Evolutionary conservation across 92 coral and sea anemone genomes (phyloP).

Genomic region (Epizoanthus fatuus): DNA sequence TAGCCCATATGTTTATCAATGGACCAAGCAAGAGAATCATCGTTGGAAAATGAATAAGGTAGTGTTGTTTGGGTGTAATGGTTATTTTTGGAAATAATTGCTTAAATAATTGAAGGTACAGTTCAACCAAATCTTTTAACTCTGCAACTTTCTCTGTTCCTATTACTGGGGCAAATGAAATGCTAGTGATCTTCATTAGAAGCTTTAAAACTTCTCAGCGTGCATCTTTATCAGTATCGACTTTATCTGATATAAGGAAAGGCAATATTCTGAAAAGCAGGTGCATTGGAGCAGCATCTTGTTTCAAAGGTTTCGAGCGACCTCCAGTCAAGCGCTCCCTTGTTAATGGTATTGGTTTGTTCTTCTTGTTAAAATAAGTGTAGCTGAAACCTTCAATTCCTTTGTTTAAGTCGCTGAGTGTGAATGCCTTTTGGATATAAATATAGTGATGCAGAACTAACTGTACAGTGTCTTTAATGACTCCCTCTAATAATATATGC

Average conservation of each 20-base stretch:
- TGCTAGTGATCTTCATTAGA: conserved; percentile 25
- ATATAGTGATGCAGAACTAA: not conserved
- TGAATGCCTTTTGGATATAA: not conserved
- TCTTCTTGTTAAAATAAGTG: not conserved
- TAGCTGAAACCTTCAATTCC: not conserved
- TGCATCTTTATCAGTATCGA: conserved; percentile 6
- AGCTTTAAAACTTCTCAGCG: conserved; percentile 40
- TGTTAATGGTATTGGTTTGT: conserved; percentile 1
- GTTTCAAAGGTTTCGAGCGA: not conserved
- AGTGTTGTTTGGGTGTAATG: conserved; percentile 51
- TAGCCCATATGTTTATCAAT: conserved; percentile 52
- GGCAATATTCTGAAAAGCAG: conserved; percentile 43
- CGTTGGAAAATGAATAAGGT: conserved; percentile 46
- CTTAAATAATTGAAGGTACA: conserved; percentile 32
- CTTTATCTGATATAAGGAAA: conserved; percentile 15
- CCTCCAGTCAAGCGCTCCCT: not conserved
- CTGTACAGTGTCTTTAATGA: conserved; percentile 1
- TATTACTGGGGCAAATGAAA: conserved; percentile 33
- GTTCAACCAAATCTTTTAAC: conserved; percentile 24
- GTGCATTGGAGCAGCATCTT: conserved; percentile 18
- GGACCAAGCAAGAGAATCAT: conserved; percentile 54
- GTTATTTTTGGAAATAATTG: conserved; percentile 20
- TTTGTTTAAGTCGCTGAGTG: conserved; percentile 6
- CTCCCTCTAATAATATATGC: conserved; percentile 42
- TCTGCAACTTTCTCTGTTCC: conserved; percentile 35